Percentiles rank a stretch among this genome's conserved stretches.
phyloP scores from a whole-genome alignment of 2,113 vertebrate genomes.

The Gallinago jamesoni region DNA sequence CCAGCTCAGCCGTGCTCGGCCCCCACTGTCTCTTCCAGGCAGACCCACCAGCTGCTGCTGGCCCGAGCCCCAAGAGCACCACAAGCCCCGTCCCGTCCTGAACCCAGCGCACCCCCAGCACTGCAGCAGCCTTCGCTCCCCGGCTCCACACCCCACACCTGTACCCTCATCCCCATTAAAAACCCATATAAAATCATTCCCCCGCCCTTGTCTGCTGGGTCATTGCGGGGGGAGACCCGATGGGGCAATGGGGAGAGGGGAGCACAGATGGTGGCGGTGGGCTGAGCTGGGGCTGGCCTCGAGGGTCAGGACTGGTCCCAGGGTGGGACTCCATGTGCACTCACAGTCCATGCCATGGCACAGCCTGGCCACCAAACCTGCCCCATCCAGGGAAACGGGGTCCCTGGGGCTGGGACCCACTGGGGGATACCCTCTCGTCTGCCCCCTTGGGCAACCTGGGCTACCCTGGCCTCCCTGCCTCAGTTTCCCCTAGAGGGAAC shows the following conservation, averaged over 20 bases:
- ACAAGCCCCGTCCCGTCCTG: accelerated
- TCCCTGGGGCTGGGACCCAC: background rate
- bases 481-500: background rate
- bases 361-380: background rate
- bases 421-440: background rate
- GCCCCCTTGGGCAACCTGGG: background rate
- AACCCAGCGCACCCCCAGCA: background rate
- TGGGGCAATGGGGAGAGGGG: accelerated
- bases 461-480: background rate
- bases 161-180: background rate
- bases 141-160: background rate
- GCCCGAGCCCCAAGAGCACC: accelerated
- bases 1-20: background rate
- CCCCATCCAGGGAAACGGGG: background rate
- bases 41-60: background rate
- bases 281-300: background rate
- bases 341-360: accelerated
- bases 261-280: accelerated
- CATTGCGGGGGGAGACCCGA: accelerated
- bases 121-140: accelerated
- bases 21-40: background rate
- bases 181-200: background rate
- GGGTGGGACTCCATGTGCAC: accelerated
- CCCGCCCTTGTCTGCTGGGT: background rate
- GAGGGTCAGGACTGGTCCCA: accelerated